Base-by-base conservation (phyloP, 2,888 invertebrate genomes). In the Caenorhabditis angaria region DNA sequence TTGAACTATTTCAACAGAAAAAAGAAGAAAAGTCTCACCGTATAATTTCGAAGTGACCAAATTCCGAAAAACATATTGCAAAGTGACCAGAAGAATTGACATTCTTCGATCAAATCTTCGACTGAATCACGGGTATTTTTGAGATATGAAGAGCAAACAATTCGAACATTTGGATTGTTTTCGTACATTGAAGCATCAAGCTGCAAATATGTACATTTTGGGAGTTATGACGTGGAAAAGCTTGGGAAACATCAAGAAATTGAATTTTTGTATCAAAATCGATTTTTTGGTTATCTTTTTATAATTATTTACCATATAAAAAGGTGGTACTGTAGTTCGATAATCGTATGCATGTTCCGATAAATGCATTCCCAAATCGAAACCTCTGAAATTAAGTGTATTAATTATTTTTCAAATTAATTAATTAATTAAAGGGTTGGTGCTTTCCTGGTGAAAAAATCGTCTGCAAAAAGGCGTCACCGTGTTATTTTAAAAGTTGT, bases 261-360 rank as follows among this genome's bases (percentile, higher is more conserved):
- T n/a, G n/a, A n/a, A n/a, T n/a, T n/a, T n/a, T n/a, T n/a, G n/a
- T n/a, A n/a, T n/a, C n/a, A n/a, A n/a, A n/a, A n/a, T n/a, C n/a
- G n/a, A 41, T 14, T 12, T 3, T 12, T 12, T 18, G 18, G 14
- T 41, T 41, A 3, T 10, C 41, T 3, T 3, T 14, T 41, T 6
- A 3, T 2, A 14, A 41, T 18, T 41, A 32, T 12, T 32, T 14
- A 41, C 41, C 18, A 12, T 10, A 18, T 41, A 41, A 14, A 6
- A 41, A 6, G 54, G 61, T 0, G 58, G 58, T 1, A 58, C 67
- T 10, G 5, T 41, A 18, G 41, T 41, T 5, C 67, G 57, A 20
- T 67, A 67, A 32, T 67, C 67, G 32, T 57, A 67, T 5, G 62
- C 67, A 48, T 62, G 54, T 29, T 67, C 67, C 25, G 47, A 62